phyloP scores from a whole-genome alignment of 2,113 vertebrate species.

The Saimiri boliviensis region DNA sequence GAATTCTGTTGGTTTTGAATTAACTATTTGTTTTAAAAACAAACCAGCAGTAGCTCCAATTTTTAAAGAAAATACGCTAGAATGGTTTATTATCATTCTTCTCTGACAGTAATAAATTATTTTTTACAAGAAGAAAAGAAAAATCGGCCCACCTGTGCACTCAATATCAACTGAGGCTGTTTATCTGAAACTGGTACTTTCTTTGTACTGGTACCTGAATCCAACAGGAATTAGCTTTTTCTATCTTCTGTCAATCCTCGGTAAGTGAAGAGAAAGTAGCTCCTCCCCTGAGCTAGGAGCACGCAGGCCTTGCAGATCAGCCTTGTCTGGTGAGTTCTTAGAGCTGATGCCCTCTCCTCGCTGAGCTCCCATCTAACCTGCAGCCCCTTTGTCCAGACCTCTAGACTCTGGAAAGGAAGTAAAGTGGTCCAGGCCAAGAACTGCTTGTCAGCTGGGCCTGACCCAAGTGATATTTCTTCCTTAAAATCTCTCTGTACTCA shows the following conservation, averaged over 20 bases:
- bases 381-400: background rate
- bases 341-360: background rate
- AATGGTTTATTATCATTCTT: conserved; percentile 52
- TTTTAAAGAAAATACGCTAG: conserved; percentile 61
- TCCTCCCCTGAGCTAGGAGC: background rate
- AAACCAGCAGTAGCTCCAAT: conserved; percentile 69
- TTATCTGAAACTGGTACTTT: conserved; percentile 56
- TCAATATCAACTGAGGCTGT: conserved; percentile 62
- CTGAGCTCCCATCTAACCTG: background rate
- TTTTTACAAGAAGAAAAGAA: conserved; percentile 30
- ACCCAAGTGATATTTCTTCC: background rate
- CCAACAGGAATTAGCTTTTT: conserved; percentile 62
- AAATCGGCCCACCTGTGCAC: conserved; percentile 68
- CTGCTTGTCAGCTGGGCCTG: background rate
- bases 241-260: conserved; percentile 32
- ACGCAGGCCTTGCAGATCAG: background rate
- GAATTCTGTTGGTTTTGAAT: conserved; percentile 78
- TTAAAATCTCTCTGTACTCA: background rate
- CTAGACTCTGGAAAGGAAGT: background rate
- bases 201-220: conserved; percentile 69
- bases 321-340: background rate
- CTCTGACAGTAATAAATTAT: conserved; percentile 60
- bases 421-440: background rate
- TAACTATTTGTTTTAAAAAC: conserved; percentile 79
- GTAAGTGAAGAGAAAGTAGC: background rate